Evolutionary conservation across 2,113 vertebrate species (phyloP).

Genomic region (Leiothrix lutea): DNA sequence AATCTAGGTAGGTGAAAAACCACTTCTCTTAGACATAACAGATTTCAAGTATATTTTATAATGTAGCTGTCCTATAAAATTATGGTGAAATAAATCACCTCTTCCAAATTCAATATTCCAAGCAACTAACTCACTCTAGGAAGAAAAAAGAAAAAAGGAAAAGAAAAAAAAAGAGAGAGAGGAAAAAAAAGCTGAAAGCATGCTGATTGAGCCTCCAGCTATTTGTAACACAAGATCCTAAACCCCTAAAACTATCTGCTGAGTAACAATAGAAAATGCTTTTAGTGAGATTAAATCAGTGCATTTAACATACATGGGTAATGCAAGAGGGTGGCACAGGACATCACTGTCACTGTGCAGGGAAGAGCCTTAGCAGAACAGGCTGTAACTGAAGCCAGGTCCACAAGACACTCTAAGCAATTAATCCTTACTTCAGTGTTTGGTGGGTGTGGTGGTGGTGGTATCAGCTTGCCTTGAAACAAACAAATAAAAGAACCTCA

Average conservation of each 20-base stretch:
- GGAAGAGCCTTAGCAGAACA: neutral
- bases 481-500: neutral
- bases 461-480: neutral
- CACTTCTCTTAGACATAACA: neutral
- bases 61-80: neutral
- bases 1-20: neutral
- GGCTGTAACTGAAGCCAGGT: neutral
- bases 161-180: neutral
- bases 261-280: neutral
- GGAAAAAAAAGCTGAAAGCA: neutral
- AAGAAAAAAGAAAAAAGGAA: neutral
- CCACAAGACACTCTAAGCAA: neutral
- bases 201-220: neutral
- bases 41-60: neutral
- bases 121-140: neutral
- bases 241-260: neutral
- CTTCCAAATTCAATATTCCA: neutral
- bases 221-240: neutral
- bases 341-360: neutral
- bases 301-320: neutral
- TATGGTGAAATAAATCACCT: neutral
- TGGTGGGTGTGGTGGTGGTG: neutral
- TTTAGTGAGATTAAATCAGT: slow-evolving; percentile 31
- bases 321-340: neutral
- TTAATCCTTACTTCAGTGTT: neutral